These are phyloP conservation scores for Noctua janthe DNA, from an alignment of 2,888 invertebrate species.

Conservation along the genomic window DNA sequence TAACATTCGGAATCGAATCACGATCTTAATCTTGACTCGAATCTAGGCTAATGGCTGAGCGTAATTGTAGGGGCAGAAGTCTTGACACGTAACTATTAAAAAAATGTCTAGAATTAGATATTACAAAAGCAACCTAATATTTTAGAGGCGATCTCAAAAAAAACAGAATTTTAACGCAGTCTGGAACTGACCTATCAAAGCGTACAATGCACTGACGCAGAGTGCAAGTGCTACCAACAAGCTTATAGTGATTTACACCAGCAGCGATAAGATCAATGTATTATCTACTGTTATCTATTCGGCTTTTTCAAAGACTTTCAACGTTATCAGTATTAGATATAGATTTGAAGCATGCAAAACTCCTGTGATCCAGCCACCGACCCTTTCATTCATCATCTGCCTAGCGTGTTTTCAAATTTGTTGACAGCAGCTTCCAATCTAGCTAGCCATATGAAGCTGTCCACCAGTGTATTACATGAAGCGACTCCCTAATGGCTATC, in stretches of 20 bases:
- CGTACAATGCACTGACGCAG: background rate
- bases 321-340: background rate
- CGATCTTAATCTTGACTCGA: constrained; percentile 2
- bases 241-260: constrained; percentile 8
- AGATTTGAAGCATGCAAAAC: background rate
- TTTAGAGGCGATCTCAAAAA: background rate
- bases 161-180: too few relatives aligned
- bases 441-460: background rate
- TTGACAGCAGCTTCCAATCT: background rate
- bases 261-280: background rate
- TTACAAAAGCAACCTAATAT: background rate
- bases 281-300: background rate
- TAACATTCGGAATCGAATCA: background rate
- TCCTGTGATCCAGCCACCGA: background rate
- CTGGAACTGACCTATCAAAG: background rate
- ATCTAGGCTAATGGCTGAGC: constrained; percentile 10
- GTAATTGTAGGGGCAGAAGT: background rate
- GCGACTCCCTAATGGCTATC: too few relatives aligned
- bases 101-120: background rate
- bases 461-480: background rate
- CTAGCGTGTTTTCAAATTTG: background rate
- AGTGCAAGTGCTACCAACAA: background rate
- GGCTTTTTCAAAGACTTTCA: constrained; percentile 17
- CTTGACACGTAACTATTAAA: background rate
- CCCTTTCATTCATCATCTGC: background rate